Evolutionary conservation across 2,797 vertebrate genomes (phyloP), one percentile per base, ranked within the genome.

Genomic region (Pelodytes ibericus): DNA sequence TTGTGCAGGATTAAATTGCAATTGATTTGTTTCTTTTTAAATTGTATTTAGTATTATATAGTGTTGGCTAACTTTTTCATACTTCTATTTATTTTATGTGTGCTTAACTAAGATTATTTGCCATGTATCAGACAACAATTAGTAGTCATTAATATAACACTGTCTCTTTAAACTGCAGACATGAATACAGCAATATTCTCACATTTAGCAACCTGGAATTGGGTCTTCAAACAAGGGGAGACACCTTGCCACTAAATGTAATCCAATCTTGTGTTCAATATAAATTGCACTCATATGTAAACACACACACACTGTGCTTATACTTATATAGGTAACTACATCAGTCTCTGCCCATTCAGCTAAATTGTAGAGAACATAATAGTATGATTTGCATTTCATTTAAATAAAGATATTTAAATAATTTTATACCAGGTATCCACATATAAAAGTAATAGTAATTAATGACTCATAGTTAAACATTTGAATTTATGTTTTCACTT

Each of bases 301-400:
- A 89, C 82, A 86, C 85, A 79, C n/a, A n/a, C 72, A 83, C 81
- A 84, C 87, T 93, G 90, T 93, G 91, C 90, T 91, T 92, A 88
- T 89, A 80, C 81, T 88, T 85, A 24, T 75, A 20, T 49, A 83
- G 83, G 81, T 62, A 57, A 79, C n/a, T 80, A 64, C 70, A 85
- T 87, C 67, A 74, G 49, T n/a, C 47, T 86, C 72, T 81, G 56
- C 84, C 58, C 65, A 86, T 65, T 85, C 58, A 85, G 24, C 49
- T 72, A 74, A 83, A 72, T 33, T 83, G 53, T 79, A 80, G 80
- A 81, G 49, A 82, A 75, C 83, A 33, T 64, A 70, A 84, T 7
- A 85, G 80, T 62, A n/a, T 49, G 81, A 81, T 77, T 85, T 85
- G 66, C 81, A 31, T 79, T 85, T 75, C 82, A 80, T 86, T 75